Conservation (phyloP, 2,113 vertebrate genomes). For the Campylomormyrus numenius region DNA sequence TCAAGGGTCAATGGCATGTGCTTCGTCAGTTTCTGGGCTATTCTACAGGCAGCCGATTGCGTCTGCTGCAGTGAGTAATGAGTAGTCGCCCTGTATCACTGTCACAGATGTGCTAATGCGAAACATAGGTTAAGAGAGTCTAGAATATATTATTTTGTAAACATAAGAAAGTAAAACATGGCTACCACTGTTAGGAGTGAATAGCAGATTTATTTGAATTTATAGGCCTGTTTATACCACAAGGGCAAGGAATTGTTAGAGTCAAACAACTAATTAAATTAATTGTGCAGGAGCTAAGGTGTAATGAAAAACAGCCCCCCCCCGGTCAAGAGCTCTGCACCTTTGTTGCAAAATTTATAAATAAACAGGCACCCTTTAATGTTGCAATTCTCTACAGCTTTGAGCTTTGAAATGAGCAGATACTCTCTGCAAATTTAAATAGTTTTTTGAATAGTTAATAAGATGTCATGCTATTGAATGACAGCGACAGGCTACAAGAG, state of each 20-base stretch:
- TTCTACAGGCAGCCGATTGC: neutral
- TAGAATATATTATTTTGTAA: neutral
- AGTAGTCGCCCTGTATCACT: neutral
- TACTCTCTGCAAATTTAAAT: neutral
- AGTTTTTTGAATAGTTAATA: neutral
- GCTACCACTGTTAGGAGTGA: neutral
- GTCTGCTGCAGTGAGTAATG: neutral
- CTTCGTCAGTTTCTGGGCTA: neutral
- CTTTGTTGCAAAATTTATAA: neutral
- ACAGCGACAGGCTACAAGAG: neutral
- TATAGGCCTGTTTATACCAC: neutral
- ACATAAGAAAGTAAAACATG: neutral
- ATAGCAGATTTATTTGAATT: neutral
- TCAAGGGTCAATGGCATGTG: neutral
- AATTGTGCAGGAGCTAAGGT: neutral
- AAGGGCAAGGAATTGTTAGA: neutral
- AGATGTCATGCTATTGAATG: neutral
- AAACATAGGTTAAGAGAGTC: neutral
- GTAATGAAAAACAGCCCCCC: neutral
- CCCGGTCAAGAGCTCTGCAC: neutral
- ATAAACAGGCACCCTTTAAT: neutral
- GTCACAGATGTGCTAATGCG: neutral
- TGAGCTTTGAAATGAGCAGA: neutral
- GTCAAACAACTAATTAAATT: slow-evolving; percentile 5
- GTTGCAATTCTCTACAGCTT: neutral